Percentiles rank a stretch among this genome's conserved stretches.
phyloP scores from a whole-genome alignment of 64 coral and sea anemone species.

The Montipora efflorescens region DNA sequence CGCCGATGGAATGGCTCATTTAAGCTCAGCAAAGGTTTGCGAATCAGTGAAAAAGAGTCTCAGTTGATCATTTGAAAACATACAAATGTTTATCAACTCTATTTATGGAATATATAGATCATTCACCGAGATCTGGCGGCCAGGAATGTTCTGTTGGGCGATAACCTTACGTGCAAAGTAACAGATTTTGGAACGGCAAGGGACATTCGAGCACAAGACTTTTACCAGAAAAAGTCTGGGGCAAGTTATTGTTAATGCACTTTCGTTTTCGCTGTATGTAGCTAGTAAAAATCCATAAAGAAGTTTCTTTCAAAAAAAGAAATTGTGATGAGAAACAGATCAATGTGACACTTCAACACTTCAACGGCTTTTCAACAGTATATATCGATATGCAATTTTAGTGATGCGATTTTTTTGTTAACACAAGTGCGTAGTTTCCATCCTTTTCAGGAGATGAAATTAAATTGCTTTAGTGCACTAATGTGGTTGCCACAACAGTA shows the following conservation, averaged over 20 bases:
- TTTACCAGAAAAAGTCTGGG: conserved; percentile 24
- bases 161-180: conserved; percentile 50
- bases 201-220: conserved; percentile 1
- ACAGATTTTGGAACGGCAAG: conserved; percentile 54
- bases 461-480: too few relatives aligned
- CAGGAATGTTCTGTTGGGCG: conserved; percentile 54
- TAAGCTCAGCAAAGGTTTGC: conserved; percentile 45
- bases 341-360: too few relatives aligned
- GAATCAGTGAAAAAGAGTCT: background rate
- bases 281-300: too few relatives aligned
- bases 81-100: background rate
- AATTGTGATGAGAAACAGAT: too few relatives aligned
- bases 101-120: conserved; percentile 15
- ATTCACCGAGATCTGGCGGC: conserved; percentile 67
- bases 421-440: too few relatives aligned
- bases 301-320: too few relatives aligned
- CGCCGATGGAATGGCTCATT: conserved; percentile 57
- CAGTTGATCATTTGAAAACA: background rate
- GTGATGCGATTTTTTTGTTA: too few relatives aligned
- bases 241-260: background rate
- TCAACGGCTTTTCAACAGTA: too few relatives aligned
- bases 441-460: too few relatives aligned
- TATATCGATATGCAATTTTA: too few relatives aligned
- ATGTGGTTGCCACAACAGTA: too few relatives aligned
- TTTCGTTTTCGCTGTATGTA: background rate